Conservation (phyloP, 2,888 invertebrate species). For the Notocelia uddmanniana region DNA sequence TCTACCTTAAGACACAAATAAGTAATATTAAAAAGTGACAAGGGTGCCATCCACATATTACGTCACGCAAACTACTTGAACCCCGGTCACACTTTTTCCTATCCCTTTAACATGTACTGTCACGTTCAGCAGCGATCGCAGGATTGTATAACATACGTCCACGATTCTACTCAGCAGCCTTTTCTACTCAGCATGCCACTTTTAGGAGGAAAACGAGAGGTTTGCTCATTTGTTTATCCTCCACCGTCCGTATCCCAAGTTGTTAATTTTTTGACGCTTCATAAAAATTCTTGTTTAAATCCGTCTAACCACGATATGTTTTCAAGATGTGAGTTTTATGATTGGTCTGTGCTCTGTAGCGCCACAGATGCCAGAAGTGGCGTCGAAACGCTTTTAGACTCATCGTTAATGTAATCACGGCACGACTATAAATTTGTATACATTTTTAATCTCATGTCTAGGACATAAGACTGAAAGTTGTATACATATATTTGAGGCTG, state of each 20-base stretch:
- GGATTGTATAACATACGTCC: too few relatives aligned
- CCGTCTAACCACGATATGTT: conserved; percentile 29
- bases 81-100: too few relatives aligned
- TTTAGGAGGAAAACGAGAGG: neutral
- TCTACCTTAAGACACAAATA: too few relatives aligned
- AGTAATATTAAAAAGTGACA: too few relatives aligned
- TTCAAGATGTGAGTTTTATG: conserved; percentile 40
- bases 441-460: neutral
- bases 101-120: too few relatives aligned
- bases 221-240: neutral
- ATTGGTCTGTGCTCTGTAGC: conserved; percentile 26
- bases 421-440: neutral
- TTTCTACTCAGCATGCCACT: too few relatives aligned
- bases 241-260: neutral
- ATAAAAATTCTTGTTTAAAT: conserved; percentile 31
- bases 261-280: conserved; percentile 21
- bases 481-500: neutral
- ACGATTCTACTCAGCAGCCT: too few relatives aligned
- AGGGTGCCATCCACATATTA: too few relatives aligned
- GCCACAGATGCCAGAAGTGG: conserved; percentile 19
- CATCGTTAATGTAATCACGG: conserved; percentile 19
- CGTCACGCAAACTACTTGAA: too few relatives aligned
- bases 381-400: conserved; percentile 24
- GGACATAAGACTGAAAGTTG: neutral
- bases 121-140: too few relatives aligned